A percentile compares a stretch with the other conserved stretches of the same genome.
Evolutionary conservation across 2,113 vertebrate species (phyloP).

Genomic region (Carassius auratus): DNA sequence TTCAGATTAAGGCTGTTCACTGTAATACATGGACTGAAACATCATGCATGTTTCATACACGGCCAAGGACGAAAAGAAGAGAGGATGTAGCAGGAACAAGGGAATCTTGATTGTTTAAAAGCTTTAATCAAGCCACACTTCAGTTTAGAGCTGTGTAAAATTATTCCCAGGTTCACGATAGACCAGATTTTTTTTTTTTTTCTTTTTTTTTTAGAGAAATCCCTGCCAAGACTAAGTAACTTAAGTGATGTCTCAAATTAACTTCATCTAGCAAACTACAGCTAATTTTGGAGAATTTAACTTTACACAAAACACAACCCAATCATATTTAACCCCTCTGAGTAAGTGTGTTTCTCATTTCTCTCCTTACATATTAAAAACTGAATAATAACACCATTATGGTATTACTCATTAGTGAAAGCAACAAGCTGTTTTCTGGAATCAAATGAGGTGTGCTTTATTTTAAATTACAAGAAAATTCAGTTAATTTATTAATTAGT

Average conservation of each 20-base stretch:
- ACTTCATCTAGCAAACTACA: neutral
- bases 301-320: neutral
- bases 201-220: neutral
- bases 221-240: neutral
- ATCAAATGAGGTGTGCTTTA: neutral
- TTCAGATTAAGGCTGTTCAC: slow-evolving; percentile 64
- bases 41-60: slow-evolving; percentile 28
- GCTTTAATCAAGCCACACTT: slow-evolving; percentile 1
- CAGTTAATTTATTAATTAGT: slow-evolving; percentile 64
- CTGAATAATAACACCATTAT: neutral
- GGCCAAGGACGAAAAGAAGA: neutral
- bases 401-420: neutral
- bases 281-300: neutral
- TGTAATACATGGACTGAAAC: no score
- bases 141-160: neutral
- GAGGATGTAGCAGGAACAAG: neutral
- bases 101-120: slow-evolving; percentile 2
- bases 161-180: neutral
- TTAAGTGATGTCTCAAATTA: slow-evolving; percentile 4
- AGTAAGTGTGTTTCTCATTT: neutral
- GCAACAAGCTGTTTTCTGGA: slow-evolving; percentile 6
- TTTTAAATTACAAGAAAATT: slow-evolving; percentile 25
- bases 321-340: neutral
- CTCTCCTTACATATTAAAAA: neutral
- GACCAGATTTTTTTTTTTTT: neutral